Conservation (phyloP, 2,797 vertebrate genomes). For the Parambassis ranga region DNA sequence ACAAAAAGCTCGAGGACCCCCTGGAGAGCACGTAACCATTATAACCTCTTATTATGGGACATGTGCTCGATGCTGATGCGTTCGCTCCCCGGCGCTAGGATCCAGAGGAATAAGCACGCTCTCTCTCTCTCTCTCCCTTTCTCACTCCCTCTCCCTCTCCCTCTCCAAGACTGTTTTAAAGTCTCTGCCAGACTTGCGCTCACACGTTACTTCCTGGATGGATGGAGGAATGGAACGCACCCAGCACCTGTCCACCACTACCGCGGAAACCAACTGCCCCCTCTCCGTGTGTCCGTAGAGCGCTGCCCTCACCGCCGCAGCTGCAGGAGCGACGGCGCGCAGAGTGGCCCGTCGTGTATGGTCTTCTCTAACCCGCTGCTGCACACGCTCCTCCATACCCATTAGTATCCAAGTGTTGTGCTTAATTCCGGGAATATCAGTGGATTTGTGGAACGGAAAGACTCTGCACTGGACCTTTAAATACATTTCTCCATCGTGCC, state of each 20-base stretch:
- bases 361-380: conserved; percentile 6
- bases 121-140: neutral
- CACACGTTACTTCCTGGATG: conserved; percentile 91
- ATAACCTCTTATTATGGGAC: conserved; percentile 31
- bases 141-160: conserved; percentile 27
- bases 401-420: conserved; percentile 38
- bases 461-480: conserved; percentile 59
- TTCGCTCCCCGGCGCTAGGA: conserved; percentile 80
- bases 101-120: conserved; percentile 71
- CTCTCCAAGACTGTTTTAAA: conserved; percentile 87
- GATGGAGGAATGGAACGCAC: conserved; percentile 87
- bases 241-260: conserved; percentile 70
- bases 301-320: conserved; percentile 57
- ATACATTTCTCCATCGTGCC: conserved; percentile 21
- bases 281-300: conserved; percentile 65
- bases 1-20: neutral
- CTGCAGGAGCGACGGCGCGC: conserved; percentile 32
- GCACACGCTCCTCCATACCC: neutral
- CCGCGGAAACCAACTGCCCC: conserved; percentile 46
- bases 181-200: conserved; percentile 88
- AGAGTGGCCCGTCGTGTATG: conserved; percentile 47
- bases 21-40: conserved; percentile 15
- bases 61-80: neutral
- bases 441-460: conserved; percentile 38
- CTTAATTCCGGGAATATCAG: conserved; percentile 53